Evolutionary conservation across 2,888 invertebrate genomes (phyloP), one percentile per base, ranked within the genome.

Genomic region (Orchestes rusci): DNA sequence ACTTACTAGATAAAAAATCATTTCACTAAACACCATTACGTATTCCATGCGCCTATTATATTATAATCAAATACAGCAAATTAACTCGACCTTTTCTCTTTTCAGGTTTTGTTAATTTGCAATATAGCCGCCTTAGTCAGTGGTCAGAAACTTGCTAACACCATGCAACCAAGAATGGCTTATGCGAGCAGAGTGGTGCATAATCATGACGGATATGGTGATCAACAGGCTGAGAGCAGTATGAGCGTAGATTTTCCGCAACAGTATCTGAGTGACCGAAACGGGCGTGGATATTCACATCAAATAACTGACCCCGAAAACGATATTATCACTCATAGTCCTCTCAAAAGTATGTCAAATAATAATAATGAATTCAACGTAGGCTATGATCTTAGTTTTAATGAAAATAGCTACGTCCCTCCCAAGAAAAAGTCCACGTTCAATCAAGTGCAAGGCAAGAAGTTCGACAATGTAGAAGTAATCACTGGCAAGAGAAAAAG

Each of bases 401-500:
- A 42, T 27, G 31, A 45, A 4, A 41, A 40, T 19, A 13, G 12
- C 34, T 34, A 31, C 13, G 8, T 8, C 2, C 27, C 27, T 10
- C n/a, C 10, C 10, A 23, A 23, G 5, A 23, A 23, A 10, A 23
- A 23, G 23, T 23, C 10, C 5, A 23, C 5, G 23, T 5, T 7
- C 7, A 5, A 23, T 23, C 7, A 5, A 23, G 7, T 13, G 12
- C 7, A 30, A 30, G 12, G 4, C 7, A 39, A 43, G 8, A 42
- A 49, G 16, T 30, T 45, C n/a, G 45, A 49, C 31, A 45, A 45
- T 23, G 45, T 45, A 10, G 49, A 49, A 35, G 45, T 49, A 2
- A 49, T 49, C 8, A 49, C 45, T 5, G 49, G 49, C 12, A 45
- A 23, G 20, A 7, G 31, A 16, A 49, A 49, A 33, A 34, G 39